A percentile compares a stretch with the other conserved stretches of the same genome.
phyloP scores from a whole-genome alignment of 2,888 invertebrate species.

The Drosophila stalkeri region DNA sequence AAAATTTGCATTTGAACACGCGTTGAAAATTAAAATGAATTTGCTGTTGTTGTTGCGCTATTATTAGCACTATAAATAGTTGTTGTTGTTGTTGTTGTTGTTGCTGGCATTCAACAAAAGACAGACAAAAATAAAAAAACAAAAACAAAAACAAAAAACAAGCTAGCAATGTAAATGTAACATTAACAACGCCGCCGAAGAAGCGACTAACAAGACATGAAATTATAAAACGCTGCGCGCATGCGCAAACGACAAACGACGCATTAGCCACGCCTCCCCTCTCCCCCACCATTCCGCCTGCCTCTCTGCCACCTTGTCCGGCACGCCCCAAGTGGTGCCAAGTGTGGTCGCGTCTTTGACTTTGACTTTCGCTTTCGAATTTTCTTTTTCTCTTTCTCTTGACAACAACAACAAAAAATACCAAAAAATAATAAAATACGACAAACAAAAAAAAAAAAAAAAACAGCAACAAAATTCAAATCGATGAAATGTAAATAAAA shows the following conservation, averaged over 20 bases:
- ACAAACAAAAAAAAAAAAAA: constrained; percentile 1
- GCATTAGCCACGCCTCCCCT: constrained; percentile 14
- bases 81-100: constrained; percentile 18
- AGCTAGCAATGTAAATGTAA: constrained; percentile 38
- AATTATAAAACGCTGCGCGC: constrained; percentile 73
- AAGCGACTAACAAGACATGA: constrained; percentile 56
- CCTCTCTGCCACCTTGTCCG: not conserved
- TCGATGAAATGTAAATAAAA: constrained; percentile 73
- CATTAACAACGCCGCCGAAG: constrained; percentile 22
- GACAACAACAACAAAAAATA: constrained; percentile 11
- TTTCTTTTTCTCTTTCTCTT: constrained; percentile 67
- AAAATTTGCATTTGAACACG: constrained; percentile 57
- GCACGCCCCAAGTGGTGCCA: constrained; percentile 18
- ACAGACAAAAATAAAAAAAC: not conserved
- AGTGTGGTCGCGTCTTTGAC: constrained; percentile 67
- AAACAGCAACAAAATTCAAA: constrained; percentile 55
- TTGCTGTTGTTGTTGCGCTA: constrained; percentile 28
- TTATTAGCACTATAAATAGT: constrained; percentile 39
- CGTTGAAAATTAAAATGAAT: constrained; percentile 44
- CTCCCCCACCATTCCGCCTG: not conserved
- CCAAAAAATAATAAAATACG: constrained; percentile 15
- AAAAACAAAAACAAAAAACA: not conserved
- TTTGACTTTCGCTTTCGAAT: constrained; percentile 82
- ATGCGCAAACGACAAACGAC: constrained; percentile 45
- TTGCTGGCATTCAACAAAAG: constrained; percentile 17